Evolutionary conservation across 2,113 vertebrate species (phyloP).

Genomic region (Serilophus lunatus): DNA sequence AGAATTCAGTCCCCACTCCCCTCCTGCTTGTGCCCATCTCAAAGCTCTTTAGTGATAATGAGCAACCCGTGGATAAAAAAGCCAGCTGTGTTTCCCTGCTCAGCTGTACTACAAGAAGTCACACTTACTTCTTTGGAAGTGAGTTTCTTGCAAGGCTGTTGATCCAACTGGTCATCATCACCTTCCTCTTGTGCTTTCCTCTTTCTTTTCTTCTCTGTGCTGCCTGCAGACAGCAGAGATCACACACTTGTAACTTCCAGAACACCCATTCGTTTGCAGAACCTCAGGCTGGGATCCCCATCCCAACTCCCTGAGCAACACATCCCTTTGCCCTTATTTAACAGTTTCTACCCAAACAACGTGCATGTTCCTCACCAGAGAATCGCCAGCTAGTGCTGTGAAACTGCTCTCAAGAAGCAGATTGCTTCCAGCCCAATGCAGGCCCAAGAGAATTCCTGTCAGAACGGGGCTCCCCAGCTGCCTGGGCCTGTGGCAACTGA

Average conservation of each 20-base stretch:
- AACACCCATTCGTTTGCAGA: neutral
- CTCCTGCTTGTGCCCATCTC: neutral
- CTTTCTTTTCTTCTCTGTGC: conserved; percentile 75
- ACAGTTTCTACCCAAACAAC: neutral
- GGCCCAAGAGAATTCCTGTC: neutral
- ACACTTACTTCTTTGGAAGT: conserved; percentile 89
- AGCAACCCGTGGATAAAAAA: neutral
- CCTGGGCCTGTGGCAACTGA: neutral
- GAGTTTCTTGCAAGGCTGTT: conserved; percentile 64
- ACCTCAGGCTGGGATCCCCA: neutral
- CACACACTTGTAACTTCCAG: neutral
- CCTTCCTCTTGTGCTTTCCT: conserved; percentile 76
- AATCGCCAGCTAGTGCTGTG: neutral
- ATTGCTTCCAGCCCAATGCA: neutral
- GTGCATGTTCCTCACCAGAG: neutral
- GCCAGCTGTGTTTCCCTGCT: neutral
- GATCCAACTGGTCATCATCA: neutral
- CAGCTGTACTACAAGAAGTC: neutral
- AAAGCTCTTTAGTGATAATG: neutral
- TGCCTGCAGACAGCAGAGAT: conserved; percentile 43
- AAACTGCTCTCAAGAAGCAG: neutral
- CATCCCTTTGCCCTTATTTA: neutral
- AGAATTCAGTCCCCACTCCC: neutral
- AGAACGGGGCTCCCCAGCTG: neutral
- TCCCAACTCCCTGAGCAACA: neutral